A percentile compares a stretch with the other conserved stretches of the same genome.
These are phyloP conservation scores for Delichon dasypus DNA, from an alignment of 2,797 vertebrate species.

Conservation along the genomic window DNA sequence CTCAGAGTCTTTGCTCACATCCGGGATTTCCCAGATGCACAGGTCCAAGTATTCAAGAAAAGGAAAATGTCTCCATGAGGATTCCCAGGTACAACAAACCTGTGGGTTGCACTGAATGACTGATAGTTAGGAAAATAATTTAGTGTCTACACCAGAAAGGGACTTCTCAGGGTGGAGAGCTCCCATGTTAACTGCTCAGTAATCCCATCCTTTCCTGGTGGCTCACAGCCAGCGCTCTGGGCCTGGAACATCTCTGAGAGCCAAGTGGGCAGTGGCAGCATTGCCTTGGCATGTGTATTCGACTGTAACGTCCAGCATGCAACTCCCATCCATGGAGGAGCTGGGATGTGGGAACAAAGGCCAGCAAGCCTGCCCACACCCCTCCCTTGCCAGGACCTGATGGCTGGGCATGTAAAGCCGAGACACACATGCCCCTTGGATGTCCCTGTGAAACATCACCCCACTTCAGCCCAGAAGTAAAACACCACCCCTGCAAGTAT, in stretches of 20 bases:
- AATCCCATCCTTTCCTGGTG: not conserved
- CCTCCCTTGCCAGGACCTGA: not conserved
- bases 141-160: not conserved
- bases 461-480: not conserved
- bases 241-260: not conserved
- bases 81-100: not conserved
- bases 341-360: not conserved
- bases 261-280: not conserved
- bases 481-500: not conserved
- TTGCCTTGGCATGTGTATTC: not conserved
- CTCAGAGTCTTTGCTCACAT: not conserved
- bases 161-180: not conserved
- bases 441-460: fast-evolving
- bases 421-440: fast-evolving
- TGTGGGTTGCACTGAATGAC: not conserved
- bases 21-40: not conserved
- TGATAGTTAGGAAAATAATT: not conserved
- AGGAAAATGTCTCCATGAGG: not conserved
- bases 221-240: fast-evolving
- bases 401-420: not conserved
- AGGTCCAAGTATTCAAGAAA: not conserved
- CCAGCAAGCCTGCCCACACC: not conserved
- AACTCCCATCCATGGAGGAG: not conserved
- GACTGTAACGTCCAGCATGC: not conserved
- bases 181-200: not conserved